A percentile compares a stretch with the other conserved stretches of the same genome.
Conservation (phyloP, 2,797 vertebrate species). For the Hemitrygon akajei region DNA sequence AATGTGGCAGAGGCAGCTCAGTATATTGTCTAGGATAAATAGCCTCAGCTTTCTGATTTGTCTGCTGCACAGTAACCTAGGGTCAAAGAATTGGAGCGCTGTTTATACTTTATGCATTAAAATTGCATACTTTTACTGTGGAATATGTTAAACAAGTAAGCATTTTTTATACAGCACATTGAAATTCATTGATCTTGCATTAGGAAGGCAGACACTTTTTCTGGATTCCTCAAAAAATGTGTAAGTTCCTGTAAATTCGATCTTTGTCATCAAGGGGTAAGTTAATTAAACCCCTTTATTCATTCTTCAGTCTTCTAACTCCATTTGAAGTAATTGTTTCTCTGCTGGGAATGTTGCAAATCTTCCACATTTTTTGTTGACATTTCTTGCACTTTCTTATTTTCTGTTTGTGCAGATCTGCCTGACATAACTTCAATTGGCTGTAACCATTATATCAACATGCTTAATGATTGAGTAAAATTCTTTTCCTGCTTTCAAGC, state of each 20-base stretch:
- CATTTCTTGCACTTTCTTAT: constrained; percentile 5
- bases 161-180: neutral
- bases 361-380: neutral
- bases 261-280: neutral
- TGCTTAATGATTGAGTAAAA: neutral
- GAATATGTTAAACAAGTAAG: neutral
- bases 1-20: too few relatives aligned
- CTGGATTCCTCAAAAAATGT: neutral
- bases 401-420: neutral
- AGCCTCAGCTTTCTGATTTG: neutral
- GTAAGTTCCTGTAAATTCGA: neutral
- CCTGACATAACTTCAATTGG: neutral
- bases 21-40: too few relatives aligned
- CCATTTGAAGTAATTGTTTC: neutral
- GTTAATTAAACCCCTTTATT: neutral
- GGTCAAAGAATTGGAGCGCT: neutral
- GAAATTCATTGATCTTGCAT: neutral
- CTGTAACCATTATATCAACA: neutral
- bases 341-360: neutral
- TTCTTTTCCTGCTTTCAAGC: neutral
- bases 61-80: neutral
- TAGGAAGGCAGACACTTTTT: neutral
- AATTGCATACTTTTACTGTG: neutral
- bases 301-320: neutral
- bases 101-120: neutral